Conservation (phyloP, 2,113 vertebrate genomes). For the Microtus montanus region DNA sequence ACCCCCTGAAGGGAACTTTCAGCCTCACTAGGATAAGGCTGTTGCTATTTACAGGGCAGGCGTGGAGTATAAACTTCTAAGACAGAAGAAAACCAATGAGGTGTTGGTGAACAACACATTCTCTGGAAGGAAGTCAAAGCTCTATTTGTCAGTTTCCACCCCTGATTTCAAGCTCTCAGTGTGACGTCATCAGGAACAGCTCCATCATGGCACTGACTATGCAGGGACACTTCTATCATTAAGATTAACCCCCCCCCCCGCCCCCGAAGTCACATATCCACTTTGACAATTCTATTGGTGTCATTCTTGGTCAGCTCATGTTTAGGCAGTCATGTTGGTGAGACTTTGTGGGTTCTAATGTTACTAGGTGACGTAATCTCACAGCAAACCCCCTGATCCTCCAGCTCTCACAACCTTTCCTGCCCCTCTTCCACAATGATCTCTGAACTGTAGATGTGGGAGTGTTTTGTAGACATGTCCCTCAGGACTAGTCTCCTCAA, state of each 20-base stretch:
- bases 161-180: neutral
- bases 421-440: neutral
- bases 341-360: neutral
- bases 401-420: no score
- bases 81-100: neutral
- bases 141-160: neutral
- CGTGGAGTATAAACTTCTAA: no score
- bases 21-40: neutral
- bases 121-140: neutral
- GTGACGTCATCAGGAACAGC: neutral
- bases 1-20: neutral
- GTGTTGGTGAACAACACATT: neutral
- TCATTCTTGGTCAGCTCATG: neutral
- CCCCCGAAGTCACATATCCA: neutral
- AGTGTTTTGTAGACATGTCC: neutral
- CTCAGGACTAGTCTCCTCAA: neutral
- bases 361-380: neutral
- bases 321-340: neutral
- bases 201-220: neutral
- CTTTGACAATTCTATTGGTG: neutral
- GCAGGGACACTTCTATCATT: neutral
- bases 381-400: neutral
- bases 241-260: neutral
- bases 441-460: neutral
- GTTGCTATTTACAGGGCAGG: neutral